phyloP scores from a whole-genome alignment of 2,113 vertebrate species.

The Petrocephalus microphthalmus region DNA sequence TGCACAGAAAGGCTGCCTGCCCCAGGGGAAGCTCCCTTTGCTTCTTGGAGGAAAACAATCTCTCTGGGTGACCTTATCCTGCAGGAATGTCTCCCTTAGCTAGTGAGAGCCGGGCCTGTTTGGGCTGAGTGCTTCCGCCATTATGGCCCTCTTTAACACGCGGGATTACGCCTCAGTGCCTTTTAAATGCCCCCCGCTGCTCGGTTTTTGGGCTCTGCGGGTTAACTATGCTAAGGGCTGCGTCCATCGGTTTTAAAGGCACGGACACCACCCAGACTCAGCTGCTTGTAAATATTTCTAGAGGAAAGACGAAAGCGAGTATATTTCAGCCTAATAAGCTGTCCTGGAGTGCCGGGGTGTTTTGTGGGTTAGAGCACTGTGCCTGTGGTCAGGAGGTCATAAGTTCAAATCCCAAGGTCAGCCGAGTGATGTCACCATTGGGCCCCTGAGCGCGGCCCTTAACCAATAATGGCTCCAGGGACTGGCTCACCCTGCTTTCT shows the following conservation, averaged over 20 bases:
- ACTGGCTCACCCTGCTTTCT: background rate
- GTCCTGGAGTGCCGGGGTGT: background rate
- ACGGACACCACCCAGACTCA: background rate
- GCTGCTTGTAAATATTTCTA: background rate
- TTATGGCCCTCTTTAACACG: background rate
- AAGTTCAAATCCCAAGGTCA: background rate
- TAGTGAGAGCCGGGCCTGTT: conserved; percentile 14
- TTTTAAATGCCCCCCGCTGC: conserved; percentile 22
- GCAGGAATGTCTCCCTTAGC: conserved; percentile 50
- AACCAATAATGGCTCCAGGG: background rate
- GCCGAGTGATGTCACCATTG: background rate
- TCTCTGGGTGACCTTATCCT: conserved; percentile 42
- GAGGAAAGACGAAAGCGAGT: background rate
- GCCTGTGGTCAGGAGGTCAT: background rate
- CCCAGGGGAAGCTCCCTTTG: conserved; percentile 29
- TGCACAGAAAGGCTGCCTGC: background rate
- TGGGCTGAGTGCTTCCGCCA: background rate
- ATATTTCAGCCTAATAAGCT: background rate
- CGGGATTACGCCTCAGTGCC: background rate
- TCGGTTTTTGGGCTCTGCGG: conserved; percentile 9
- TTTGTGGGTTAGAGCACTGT: background rate
- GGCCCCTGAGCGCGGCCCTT: background rate
- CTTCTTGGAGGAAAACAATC: conserved; percentile 40
- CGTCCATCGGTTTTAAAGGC: background rate
- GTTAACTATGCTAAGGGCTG: conserved; percentile 13